Evolutionary conservation across 2,888 invertebrate genomes (phyloP).

Genomic region (Synanthedon formicaeformis): DNA sequence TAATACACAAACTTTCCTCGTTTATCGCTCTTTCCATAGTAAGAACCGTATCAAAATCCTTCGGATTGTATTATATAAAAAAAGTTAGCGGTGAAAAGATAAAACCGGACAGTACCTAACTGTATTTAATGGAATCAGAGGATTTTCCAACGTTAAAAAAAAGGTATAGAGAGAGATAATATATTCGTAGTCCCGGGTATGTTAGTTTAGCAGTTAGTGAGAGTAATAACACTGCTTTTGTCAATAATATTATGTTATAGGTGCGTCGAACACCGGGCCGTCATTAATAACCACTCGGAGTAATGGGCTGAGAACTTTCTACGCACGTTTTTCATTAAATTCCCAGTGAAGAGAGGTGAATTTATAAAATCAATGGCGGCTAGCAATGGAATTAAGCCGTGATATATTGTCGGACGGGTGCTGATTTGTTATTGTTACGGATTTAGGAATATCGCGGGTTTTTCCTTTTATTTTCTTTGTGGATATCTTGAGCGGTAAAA

Average conservation of each 20-base stretch:
- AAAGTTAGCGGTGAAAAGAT: too few relatives aligned
- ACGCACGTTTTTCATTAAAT: slow-evolving; percentile 59
- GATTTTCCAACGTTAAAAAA: too few relatives aligned
- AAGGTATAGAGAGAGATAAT: too few relatives aligned
- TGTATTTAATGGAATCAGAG: too few relatives aligned
- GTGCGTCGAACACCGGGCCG: slow-evolving; percentile 3
- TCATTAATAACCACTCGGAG: slow-evolving; percentile 41
- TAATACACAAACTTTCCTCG: too few relatives aligned
- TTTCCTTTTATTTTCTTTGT: background rate
- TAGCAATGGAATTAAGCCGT: slow-evolving; percentile 19
- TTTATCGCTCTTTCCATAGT: too few relatives aligned
- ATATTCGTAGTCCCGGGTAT: too few relatives aligned
- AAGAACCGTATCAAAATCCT: too few relatives aligned
- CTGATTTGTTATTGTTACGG: background rate
- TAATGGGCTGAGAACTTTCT: slow-evolving; percentile 47
- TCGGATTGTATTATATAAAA: too few relatives aligned
- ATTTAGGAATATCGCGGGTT: background rate
- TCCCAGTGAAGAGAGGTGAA: slow-evolving; percentile 21
- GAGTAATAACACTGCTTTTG: background rate
- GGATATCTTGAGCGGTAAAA: background rate
- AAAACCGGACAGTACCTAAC: too few relatives aligned
- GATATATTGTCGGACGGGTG: slow-evolving; percentile 16
- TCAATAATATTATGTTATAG: background rate
- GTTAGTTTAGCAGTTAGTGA: too few relatives aligned
- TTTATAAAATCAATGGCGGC: slow-evolving; percentile 41